These are phyloP conservation scores for Colius striatus DNA, from an alignment of 2,113 vertebrate species.

Conservation along the genomic window DNA sequence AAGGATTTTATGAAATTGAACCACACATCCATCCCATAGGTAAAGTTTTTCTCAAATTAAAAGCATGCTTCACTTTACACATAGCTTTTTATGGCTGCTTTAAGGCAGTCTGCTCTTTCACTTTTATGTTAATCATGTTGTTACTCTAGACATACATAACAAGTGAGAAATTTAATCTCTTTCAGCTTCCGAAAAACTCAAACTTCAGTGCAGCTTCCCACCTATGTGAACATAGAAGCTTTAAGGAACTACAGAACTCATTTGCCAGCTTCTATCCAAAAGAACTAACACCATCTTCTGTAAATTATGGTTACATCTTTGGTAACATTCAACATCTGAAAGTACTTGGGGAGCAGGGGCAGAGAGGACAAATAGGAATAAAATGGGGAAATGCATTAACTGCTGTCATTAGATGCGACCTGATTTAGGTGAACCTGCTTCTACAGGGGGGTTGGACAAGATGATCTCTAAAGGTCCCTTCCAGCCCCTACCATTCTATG, in stretches of 20 bases:
- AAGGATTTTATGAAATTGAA: background rate
- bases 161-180: background rate
- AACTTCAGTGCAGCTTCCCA: background rate
- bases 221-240: background rate
- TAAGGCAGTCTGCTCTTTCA: background rate
- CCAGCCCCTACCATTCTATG: too few relatives aligned
- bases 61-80: background rate
- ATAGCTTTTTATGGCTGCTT: background rate
- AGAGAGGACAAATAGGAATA: background rate
- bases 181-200: background rate
- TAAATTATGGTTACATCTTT: background rate
- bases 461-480: too few relatives aligned
- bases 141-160: background rate
- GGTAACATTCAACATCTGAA: background rate
- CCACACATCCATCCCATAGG: background rate
- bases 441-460: too few relatives aligned
- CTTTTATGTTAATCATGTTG: background rate
- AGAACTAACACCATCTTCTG: background rate
- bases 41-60: too few relatives aligned
- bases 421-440: too few relatives aligned
- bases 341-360: background rate
- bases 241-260: background rate
- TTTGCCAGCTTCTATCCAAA: background rate
- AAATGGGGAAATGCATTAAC: background rate
- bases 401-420: background rate